A percentile compares a stretch with the other conserved stretches of the same genome.
These are phyloP conservation scores for Pogonocichla stellata DNA, from an alignment of 2,113 vertebrate genomes.

Conservation along the genomic window DNA sequence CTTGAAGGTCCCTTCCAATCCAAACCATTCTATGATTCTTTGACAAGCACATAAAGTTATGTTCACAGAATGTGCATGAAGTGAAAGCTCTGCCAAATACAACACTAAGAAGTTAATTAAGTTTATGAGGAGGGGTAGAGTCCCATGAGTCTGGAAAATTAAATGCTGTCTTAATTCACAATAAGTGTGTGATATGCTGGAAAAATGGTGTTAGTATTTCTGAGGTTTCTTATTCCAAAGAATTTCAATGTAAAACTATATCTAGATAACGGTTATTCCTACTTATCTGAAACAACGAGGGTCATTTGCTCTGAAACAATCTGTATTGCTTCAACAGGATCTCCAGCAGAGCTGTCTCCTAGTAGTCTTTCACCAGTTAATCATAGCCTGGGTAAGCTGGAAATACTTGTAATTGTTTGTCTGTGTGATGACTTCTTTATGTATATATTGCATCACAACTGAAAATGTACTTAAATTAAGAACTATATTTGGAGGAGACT, in stretches of 20 bases:
- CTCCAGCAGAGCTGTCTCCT: conserved; percentile 94
- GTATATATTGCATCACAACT: neutral
- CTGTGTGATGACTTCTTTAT: neutral
- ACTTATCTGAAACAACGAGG: neutral
- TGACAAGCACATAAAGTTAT: neutral
- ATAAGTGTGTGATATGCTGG: neutral
- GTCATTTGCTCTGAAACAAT: neutral
- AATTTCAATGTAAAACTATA: neutral
- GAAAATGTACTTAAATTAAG: neutral
- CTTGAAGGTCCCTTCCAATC: neutral
- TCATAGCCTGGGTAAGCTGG: conserved; percentile 87
- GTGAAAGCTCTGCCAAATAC: neutral
- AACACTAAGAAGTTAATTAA: neutral
- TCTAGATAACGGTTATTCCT: neutral
- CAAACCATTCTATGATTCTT: neutral
- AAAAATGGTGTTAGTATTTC: neutral
- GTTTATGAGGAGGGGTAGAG: neutral
- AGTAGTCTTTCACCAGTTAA: conserved; percentile 91
- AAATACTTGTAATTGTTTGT: neutral
- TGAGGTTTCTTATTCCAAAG: neutral
- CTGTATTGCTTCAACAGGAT: conserved; percentile 77
- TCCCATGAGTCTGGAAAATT: neutral
- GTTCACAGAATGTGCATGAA: neutral
- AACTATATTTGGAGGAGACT: neutral
- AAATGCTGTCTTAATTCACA: neutral